Conservation (phyloP, 2,888 invertebrate species). For the Cantharis nigra region DNA sequence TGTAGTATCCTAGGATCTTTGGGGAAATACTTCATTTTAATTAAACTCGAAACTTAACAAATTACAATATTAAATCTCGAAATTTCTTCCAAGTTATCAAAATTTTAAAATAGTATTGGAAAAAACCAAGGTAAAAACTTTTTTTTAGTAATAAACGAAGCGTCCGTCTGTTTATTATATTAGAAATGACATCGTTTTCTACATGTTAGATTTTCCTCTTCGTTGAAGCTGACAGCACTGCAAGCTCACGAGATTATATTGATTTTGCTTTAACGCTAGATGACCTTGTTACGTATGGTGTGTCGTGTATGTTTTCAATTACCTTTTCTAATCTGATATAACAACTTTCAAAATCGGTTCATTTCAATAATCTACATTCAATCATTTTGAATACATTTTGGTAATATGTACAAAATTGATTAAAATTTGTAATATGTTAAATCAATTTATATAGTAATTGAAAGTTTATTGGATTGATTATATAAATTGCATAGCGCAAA, state of each 20-base stretch:
- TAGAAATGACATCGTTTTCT: constrained; percentile 1
- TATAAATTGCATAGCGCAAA: background rate
- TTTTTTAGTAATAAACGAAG: background rate
- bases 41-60: background rate
- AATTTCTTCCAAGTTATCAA: background rate
- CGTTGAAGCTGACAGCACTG: background rate
- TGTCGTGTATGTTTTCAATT: background rate
- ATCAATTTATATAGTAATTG: background rate
- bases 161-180: background rate
- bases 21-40: background rate
- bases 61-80: background rate
- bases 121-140: background rate
- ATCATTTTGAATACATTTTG: background rate
- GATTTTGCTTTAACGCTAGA: constrained; percentile 1
- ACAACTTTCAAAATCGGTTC: background rate
- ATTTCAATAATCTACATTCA: background rate
- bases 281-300: background rate
- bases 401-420: background rate
- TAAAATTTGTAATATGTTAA: background rate
- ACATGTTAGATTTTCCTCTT: constrained; percentile 3
- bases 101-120: background rate
- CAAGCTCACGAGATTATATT: constrained; percentile 1
- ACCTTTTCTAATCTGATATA: background rate
- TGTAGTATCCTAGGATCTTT: background rate
- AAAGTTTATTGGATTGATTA: background rate